phyloP scores from a whole-genome alignment of 2,888 invertebrate species.

The Hyles lineata region DNA sequence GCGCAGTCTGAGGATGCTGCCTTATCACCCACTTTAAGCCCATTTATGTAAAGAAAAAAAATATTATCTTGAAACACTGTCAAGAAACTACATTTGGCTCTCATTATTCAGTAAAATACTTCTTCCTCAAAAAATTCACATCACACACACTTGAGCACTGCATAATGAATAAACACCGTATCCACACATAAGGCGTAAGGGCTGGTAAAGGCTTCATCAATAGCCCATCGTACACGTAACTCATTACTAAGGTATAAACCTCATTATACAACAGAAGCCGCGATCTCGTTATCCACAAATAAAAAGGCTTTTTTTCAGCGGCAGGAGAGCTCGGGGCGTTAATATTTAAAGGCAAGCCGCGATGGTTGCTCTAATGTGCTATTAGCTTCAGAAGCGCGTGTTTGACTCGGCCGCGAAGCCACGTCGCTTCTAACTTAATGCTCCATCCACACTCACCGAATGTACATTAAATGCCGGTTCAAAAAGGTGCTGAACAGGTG shows the following conservation, averaged over 20 bases:
- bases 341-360: constrained; percentile 74
- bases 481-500: too few relatives aligned
- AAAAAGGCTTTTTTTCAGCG: constrained; percentile 69
- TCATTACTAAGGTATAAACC: constrained; percentile 70
- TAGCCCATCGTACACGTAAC: constrained; percentile 52
- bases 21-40: too few relatives aligned
- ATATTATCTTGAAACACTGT: too few relatives aligned
- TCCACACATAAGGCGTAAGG: too few relatives aligned
- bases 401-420: constrained; percentile 50
- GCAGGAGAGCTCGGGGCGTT: constrained; percentile 60
- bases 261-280: constrained; percentile 64
- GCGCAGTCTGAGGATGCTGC: too few relatives aligned
- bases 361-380: constrained; percentile 75
- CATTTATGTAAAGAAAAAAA: too few relatives aligned
- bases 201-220: neutral
- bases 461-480: too few relatives aligned
- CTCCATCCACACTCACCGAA: neutral
- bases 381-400: constrained; percentile 65
- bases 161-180: too few relatives aligned
- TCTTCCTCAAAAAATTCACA: too few relatives aligned
- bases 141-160: too few relatives aligned
- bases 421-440: neutral
- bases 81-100: too few relatives aligned
- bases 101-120: too few relatives aligned
- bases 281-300: constrained; percentile 74